phyloP scores from a whole-genome alignment of 2,888 invertebrate species.

The Xylota segnis region DNA sequence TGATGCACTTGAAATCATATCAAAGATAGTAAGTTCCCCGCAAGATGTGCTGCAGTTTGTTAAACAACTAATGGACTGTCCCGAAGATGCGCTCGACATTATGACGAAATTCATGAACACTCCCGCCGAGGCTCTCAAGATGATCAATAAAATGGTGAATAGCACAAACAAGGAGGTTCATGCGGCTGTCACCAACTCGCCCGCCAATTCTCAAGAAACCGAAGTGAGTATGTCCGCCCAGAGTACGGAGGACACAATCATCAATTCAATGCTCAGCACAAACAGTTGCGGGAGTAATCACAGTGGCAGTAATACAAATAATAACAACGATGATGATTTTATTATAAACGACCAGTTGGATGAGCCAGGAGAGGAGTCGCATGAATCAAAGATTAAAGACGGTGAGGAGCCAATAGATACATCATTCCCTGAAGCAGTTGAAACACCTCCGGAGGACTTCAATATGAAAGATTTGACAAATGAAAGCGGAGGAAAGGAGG shows the following conservation, averaged over 20 bases:
- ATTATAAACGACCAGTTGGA: slow-evolving; percentile 75
- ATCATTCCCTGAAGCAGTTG: slow-evolving; percentile 5
- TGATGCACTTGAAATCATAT: slow-evolving; percentile 84
- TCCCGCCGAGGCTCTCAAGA: slow-evolving; percentile 83
- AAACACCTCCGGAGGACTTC: slow-evolving; percentile 77
- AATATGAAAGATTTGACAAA: slow-evolving; percentile 79
- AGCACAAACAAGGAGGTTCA: slow-evolving; percentile 76
- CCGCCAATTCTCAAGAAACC: slow-evolving; percentile 46
- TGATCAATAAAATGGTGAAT: slow-evolving; percentile 83
- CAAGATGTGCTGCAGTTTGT: slow-evolving; percentile 84
- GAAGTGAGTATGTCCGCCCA: slow-evolving; percentile 62
- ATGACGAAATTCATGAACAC: slow-evolving; percentile 85
- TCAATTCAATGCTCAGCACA: slow-evolving; percentile 77
- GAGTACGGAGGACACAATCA: slow-evolving; percentile 65
- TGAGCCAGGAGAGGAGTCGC: slow-evolving; percentile 72
- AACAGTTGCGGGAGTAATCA: slow-evolving; percentile 63
- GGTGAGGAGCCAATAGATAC: not conserved
- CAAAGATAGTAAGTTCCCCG: slow-evolving; percentile 84
- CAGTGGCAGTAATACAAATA: slow-evolving; percentile 47
- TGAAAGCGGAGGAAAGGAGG: slow-evolving; percentile 70
- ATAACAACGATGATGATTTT: slow-evolving; percentile 62
- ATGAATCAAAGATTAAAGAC: slow-evolving; percentile 2
- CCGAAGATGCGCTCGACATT: slow-evolving; percentile 84
- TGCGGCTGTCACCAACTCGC: slow-evolving; percentile 38
- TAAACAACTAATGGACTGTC: slow-evolving; percentile 84